phyloP scores from a whole-genome alignment of 2,113 vertebrate genomes.

The Atherinomorus stipes region DNA sequence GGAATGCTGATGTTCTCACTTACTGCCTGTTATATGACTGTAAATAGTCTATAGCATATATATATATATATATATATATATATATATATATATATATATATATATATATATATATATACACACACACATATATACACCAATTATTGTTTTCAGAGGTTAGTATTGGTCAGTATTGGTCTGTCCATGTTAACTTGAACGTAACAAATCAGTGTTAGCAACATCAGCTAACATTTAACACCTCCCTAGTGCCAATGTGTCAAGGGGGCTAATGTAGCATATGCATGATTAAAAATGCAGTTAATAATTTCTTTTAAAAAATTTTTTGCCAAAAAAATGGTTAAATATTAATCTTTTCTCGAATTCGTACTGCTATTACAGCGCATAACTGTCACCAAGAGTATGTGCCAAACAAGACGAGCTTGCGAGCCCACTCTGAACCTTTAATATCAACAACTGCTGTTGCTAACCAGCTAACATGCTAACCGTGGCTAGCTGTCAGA shows the following conservation, averaged over 20 bases:
- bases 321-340: neutral
- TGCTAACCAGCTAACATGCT: slow-evolving; percentile 60
- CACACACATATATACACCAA: no score
- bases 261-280: slow-evolving; percentile 51
- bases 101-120: no score
- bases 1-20: neutral
- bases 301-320: neutral
- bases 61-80: no score
- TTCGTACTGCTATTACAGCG: rapidly evolving
- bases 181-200: neutral
- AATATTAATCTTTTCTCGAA: neutral
- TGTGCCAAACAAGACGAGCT: neutral
- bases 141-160: neutral
- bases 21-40: neutral
- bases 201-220: slow-evolving; percentile 21
- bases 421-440: neutral
- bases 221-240: slow-evolving; percentile 17
- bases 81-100: no score
- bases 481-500: slow-evolving; percentile 57
- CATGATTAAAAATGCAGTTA: slow-evolving; percentile 9
- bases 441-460: slow-evolving; percentile 29
- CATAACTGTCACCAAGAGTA: neutral
- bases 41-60: neutral
- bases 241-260: slow-evolving; percentile 10
- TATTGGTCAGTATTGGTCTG: neutral